Evolutionary conservation across 2,113 vertebrate species (phyloP).

Genomic region (Dendropsophus ebraccatus): DNA sequence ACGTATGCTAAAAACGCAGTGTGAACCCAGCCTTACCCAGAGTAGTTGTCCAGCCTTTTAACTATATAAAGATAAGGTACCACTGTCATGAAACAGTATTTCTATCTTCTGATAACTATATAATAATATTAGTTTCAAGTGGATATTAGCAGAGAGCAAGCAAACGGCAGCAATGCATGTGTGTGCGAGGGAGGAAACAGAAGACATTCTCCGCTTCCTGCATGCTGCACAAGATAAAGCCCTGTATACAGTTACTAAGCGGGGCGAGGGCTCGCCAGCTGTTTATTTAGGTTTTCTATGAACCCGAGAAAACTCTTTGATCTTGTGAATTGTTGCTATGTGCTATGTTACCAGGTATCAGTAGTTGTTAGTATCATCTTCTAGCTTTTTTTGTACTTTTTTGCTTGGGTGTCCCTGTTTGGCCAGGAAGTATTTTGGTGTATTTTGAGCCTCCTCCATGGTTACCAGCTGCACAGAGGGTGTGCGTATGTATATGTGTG

Average conservation of each 20-base stretch:
- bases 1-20: no score
- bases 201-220: slow-evolving; percentile 37
- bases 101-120: no score
- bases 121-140: no score
- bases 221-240: slow-evolving; percentile 43
- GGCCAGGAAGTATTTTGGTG: slow-evolving; percentile 55
- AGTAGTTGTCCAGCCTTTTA: no score
- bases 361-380: slow-evolving; percentile 35
- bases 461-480: slow-evolving; percentile 48
- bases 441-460: slow-evolving; percentile 43
- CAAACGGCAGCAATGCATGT: not conserved
- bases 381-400: not conserved
- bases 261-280: not conserved
- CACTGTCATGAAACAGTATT: no score
- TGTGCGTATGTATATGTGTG: slow-evolving; percentile 29
- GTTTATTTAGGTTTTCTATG: not conserved
- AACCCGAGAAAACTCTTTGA: not conserved
- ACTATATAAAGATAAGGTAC: no score
- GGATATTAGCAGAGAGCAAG: slow-evolving; percentile 10
- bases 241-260: not conserved
- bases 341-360: slow-evolving; percentile 25
- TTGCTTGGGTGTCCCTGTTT: slow-evolving; percentile 29
- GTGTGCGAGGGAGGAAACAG: slow-evolving; percentile 47
- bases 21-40: no score
- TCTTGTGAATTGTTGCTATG: not conserved